Percentiles rank a stretch among this genome's conserved stretches.
phyloP scores from a whole-genome alignment of 1,140 invertebrate species.

The Dolichoris vasculosae region DNA sequence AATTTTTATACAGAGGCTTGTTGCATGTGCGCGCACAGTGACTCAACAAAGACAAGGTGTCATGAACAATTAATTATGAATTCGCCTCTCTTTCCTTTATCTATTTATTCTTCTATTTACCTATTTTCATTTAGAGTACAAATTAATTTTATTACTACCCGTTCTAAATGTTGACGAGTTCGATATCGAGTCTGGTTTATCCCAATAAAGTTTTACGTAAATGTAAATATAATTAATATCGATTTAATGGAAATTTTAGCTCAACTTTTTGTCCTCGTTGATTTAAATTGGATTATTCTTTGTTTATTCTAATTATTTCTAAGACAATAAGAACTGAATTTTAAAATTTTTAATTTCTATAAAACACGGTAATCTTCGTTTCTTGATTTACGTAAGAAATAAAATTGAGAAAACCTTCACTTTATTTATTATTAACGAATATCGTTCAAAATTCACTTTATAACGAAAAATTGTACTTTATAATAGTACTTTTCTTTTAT shows the following conservation, averaged over 20 bases:
- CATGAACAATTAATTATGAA: slow-evolving; percentile 23
- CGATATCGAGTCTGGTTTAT: background rate
- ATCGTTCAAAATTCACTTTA: too few species aligned
- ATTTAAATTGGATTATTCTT: too few species aligned
- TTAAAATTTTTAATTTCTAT: too few species aligned
- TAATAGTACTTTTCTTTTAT: too few species aligned
- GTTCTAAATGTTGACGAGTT: background rate
- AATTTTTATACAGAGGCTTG: slow-evolving; percentile 15
- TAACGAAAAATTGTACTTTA: too few species aligned
- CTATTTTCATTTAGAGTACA: background rate
- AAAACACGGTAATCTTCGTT: too few species aligned
- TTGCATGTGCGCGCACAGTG: slow-evolving; percentile 15
- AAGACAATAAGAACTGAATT: too few species aligned
- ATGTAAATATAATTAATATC: background rate
- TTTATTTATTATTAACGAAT: too few species aligned
- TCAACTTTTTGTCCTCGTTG: too few species aligned
- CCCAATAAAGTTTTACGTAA: background rate
- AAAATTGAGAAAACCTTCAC: too few species aligned
- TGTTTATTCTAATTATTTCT: too few species aligned
- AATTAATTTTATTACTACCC: background rate
- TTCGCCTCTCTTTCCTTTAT: background rate
- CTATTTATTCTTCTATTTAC: background rate
- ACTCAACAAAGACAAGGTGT: slow-evolving; percentile 19
- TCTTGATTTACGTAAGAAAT: too few species aligned
- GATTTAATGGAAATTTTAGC: background rate